These are phyloP conservation scores for Adrianichthys oophorus DNA, from an alignment of 2,797 vertebrate species.

Conservation along the genomic window DNA sequence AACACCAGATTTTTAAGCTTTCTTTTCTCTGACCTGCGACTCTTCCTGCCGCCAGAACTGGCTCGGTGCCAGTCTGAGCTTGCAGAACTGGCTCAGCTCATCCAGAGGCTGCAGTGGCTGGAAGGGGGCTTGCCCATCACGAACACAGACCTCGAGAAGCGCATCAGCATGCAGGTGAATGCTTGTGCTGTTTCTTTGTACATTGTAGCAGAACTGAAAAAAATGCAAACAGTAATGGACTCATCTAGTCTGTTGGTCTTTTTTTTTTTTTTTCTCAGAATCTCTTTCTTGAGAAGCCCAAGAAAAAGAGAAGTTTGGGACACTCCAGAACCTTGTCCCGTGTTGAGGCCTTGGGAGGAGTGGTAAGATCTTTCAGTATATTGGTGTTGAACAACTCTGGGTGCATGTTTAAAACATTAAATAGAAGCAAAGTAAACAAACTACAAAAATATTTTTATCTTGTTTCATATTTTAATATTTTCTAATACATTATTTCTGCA, in stretches of 20 bases:
- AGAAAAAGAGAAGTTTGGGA: conserved; percentile 70
- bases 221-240: neutral
- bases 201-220: too few relatives aligned
- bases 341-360: conserved; percentile 66
- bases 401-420: too few relatives aligned
- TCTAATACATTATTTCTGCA: too few relatives aligned
- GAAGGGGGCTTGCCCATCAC: conserved; percentile 83
- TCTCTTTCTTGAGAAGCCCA: conserved; percentile 74
- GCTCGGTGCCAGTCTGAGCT: conserved; percentile 83
- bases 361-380: conserved; percentile 44
- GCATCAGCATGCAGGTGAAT: conserved; percentile 85
- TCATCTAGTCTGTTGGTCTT: neutral
- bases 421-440: too few relatives aligned
- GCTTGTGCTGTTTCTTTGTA: too few relatives aligned
- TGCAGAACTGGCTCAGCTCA: conserved; percentile 81
- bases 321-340: conserved; percentile 76
- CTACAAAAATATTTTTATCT: too few relatives aligned
- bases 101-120: conserved; percentile 84
- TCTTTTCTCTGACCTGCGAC: neutral
- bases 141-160: conserved; percentile 80
- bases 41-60: conserved; percentile 73
- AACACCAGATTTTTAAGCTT: neutral
- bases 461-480: too few relatives aligned
- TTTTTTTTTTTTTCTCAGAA: conserved; percentile 56
- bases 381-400: too few relatives aligned